Evolutionary conservation across 2,888 invertebrate species (phyloP), one percentile per base, ranked within the genome.

Genomic region (Melolontha melolontha): DNA sequence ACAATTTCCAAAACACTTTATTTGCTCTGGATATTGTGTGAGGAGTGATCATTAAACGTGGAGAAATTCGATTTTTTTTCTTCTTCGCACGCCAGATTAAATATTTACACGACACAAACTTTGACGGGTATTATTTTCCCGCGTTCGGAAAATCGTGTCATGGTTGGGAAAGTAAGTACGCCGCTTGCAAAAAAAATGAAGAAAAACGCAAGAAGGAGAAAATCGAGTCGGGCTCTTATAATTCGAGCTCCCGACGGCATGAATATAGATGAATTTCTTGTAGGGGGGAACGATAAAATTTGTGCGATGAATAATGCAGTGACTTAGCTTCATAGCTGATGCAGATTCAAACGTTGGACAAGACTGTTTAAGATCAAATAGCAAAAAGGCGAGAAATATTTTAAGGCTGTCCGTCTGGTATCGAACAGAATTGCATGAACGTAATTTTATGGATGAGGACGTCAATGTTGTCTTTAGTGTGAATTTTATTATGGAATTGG

Each of bases 291-390:
- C 22, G 12, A 47, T 34, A 47, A 55, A 62, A 62, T 62, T 62
- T 62, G 47, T 62, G 47, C 44, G 34, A 62, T 62, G 59, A 62
- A 62, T 62, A 62, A 62, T 62, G 59, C 47, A 62, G 27, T 5
- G 39, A 16, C 7, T 41, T 34, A 11, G 16, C 22, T 27, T 57
- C 42, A 22, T 49, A 22, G 22, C 14, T 27, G 44, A 14, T 16
- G 17, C 17, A 47, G 16, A 47, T 11, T 16, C 11, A 10, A 16
- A 7, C 11, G 49, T 17, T 2, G 5, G 6, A 17, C 11, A 4
- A 11, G 22, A 11, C 10, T 17, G 11, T 49, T n/a, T 49, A 5
- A 22, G 17, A 10, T 49, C 16, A 22, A 49, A 22, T 16, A 49
- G 1, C 11, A 49, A 17, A 49, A 17, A 17, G 6, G 34, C 10